Evolutionary conservation across 2,888 invertebrate genomes (phyloP).

Genomic region (Tachina grossa): DNA sequence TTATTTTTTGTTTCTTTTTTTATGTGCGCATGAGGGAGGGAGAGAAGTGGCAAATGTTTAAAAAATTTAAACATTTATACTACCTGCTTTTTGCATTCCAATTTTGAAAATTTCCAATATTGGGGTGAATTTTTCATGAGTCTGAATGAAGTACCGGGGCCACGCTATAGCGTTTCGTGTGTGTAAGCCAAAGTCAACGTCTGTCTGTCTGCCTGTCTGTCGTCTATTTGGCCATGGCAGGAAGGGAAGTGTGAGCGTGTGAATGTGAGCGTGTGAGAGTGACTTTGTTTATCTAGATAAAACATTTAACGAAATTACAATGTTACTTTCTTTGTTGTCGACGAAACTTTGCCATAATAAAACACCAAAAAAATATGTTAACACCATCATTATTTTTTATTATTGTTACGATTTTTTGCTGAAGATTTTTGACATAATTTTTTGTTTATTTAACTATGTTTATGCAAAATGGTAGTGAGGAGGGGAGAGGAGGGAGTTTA

Average conservation of each 20-base stretch:
- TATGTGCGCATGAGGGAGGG: background rate
- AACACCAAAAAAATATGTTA: slow-evolving; percentile 21
- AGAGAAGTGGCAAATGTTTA: background rate
- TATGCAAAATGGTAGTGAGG: background rate
- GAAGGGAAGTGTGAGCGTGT: slow-evolving; percentile 18
- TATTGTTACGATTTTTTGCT: background rate
- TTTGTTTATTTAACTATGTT: slow-evolving; percentile 8
- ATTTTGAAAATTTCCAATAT: slow-evolving; percentile 17
- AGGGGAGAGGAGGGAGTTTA: background rate
- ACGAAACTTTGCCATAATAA: slow-evolving; percentile 15
- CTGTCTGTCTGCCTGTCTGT: background rate
- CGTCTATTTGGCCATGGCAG: background rate
- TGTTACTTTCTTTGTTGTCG: slow-evolving; percentile 36
- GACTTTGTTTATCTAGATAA: slow-evolving; percentile 71
- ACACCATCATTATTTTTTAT: slow-evolving; percentile 26
- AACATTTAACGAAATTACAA: slow-evolving; percentile 71
- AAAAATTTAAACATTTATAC: slow-evolving; percentile 9
- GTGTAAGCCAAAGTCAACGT: slow-evolving; percentile 34
- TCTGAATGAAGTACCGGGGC: background rate
- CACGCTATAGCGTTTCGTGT: slow-evolving; percentile 42
- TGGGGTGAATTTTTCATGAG: slow-evolving; percentile 48
- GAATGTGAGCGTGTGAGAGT: slow-evolving; percentile 49
- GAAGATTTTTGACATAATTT: slow-evolving; percentile 9
- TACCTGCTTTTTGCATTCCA: background rate
- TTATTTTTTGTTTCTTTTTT: slow-evolving; percentile 12